phyloP scores from a whole-genome alignment of 2,113 vertebrate species.

The Montifringilla adamsi region DNA sequence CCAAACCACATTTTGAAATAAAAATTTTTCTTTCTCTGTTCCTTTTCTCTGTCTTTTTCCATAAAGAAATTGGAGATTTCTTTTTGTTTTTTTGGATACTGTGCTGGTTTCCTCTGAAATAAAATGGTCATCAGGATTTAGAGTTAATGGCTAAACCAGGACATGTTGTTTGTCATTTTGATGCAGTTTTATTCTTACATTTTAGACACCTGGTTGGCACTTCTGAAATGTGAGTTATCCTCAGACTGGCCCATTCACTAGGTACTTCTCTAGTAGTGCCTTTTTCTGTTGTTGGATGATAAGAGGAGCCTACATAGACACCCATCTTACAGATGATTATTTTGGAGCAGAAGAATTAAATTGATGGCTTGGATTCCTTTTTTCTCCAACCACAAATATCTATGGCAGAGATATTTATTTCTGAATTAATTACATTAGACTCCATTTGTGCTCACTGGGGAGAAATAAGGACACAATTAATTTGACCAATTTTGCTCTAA shows the following conservation, averaged over 20 bases:
- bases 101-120: not conserved
- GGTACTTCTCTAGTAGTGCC: not conserved
- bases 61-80: not conserved
- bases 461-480: not conserved
- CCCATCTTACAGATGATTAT: not conserved
- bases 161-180: not conserved
- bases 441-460: not conserved
- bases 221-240: not conserved
- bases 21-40: not conserved
- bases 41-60: not conserved
- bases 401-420: not conserved
- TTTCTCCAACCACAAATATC: not conserved
- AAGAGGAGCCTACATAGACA: not conserved
- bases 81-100: not conserved
- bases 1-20: not conserved
- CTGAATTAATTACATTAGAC: not conserved
- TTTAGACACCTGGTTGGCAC: not conserved
- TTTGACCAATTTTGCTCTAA: slow-evolving; percentile 16
- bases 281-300: not conserved
- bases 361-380: not conserved
- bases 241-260: not conserved
- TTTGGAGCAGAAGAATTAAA: not conserved
- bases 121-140: not conserved
- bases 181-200: not conserved
- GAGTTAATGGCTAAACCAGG: not conserved